phyloP scores from a whole-genome alignment of 1,140 invertebrate genomes.

The Drosophila tropicalis region DNA sequence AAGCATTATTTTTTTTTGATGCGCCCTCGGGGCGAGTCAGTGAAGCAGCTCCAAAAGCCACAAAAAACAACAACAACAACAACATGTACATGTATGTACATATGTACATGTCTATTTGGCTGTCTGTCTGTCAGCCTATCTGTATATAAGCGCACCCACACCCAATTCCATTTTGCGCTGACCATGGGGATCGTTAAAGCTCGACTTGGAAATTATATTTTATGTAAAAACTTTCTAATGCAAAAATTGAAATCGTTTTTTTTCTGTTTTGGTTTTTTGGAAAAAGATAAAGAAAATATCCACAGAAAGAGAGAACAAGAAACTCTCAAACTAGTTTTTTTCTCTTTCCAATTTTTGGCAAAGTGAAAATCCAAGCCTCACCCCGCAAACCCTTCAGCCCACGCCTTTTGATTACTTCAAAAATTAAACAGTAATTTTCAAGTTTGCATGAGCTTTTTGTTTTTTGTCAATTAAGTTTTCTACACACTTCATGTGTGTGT shows the following conservation, averaged over 20 bases:
- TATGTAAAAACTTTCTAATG: not conserved
- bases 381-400: not conserved
- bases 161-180: constrained; percentile 6
- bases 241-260: constrained; percentile 7
- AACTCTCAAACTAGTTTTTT: constrained; percentile 3
- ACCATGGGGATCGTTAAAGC: constrained; percentile 8
- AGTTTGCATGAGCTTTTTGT: not conserved
- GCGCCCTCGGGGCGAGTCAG: constrained; percentile 67
- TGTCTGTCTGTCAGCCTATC: too few species aligned
- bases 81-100: not conserved
- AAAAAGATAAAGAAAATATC: constrained; percentile 12
- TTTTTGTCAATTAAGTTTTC: not conserved
- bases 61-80: not conserved
- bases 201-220: not conserved
- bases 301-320: not conserved
- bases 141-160: not conserved
- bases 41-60: constrained; percentile 16
- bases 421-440: not conserved
- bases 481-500: not conserved
- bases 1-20: constrained; percentile 77
- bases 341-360: constrained; percentile 4
- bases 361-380: constrained; percentile 12
- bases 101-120: not conserved
- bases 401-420: not conserved
- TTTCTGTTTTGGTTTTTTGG: too few species aligned